Percentiles rank a stretch among this genome's conserved stretches.
These are phyloP conservation scores for Pseudocheirus occidentalis DNA, from an alignment of 2,797 vertebrate species.

Conservation along the genomic window DNA sequence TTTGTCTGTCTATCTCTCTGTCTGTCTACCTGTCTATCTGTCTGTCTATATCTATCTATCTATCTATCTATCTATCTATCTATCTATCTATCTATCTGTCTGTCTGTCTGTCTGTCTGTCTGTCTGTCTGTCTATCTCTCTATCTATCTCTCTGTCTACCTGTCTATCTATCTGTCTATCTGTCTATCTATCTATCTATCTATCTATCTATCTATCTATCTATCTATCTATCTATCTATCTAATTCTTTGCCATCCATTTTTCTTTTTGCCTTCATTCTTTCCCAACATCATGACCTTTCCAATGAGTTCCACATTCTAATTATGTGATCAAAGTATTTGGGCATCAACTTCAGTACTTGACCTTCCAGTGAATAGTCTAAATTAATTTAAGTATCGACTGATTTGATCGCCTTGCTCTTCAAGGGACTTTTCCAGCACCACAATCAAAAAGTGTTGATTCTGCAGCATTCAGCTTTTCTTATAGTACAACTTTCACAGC, in stretches of 20 bases:
- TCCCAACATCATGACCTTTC: neutral
- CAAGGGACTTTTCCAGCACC: neutral
- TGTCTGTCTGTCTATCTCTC: too few relatives aligned
- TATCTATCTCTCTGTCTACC: too few relatives aligned
- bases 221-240: neutral
- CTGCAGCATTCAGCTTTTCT: neutral
- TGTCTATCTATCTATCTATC: too few relatives aligned
- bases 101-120: too few relatives aligned
- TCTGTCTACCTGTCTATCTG: neutral
- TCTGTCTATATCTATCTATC: too few relatives aligned
- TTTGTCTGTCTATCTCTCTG: neutral
- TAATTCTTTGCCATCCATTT: neutral
- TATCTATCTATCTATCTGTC: neutral
- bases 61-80: too few relatives aligned
- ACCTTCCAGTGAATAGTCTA: neutral
- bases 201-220: too few relatives aligned
- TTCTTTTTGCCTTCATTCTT: neutral
- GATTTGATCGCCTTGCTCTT: neutral
- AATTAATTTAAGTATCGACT: neutral
- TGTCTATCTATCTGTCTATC: neutral
- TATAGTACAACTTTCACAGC: neutral
- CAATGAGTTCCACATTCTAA: neutral
- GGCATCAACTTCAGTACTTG: neutral
- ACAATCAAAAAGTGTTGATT: neutral
- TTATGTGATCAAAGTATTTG: neutral